Percentiles rank a stretch among this genome's conserved stretches.
These are phyloP conservation scores for Silurus meridionalis DNA, from an alignment of 2,113 vertebrate genomes.

Conservation along the genomic window DNA sequence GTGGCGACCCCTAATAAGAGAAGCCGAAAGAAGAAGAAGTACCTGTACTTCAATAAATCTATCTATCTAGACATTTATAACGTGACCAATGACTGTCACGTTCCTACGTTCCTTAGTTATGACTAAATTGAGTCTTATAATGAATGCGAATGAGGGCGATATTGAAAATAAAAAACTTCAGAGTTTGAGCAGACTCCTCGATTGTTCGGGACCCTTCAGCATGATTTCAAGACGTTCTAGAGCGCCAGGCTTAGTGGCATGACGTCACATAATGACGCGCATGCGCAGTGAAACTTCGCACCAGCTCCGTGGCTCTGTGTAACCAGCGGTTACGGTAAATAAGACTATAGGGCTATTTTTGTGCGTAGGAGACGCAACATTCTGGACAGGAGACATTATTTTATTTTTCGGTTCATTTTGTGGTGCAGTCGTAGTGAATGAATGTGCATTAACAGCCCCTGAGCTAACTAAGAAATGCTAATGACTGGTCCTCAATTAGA, in stretches of 20 bases:
- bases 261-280: constrained; percentile 43
- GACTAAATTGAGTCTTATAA: no score
- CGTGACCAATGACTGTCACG: no score
- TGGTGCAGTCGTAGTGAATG: neutral
- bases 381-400: neutral
- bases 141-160: no score
- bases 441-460: neutral
- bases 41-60: no score
- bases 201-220: no score
- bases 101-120: no score
- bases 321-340: constrained; percentile 52
- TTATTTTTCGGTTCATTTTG: neutral
- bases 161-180: no score
- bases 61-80: no score
- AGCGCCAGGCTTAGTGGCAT: neutral
- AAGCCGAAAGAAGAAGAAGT: no score
- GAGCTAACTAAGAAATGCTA: neutral
- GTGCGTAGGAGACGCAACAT: neutral
- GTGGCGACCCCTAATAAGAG: no score
- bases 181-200: no score
- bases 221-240: no score
- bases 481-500: constrained; percentile 13
- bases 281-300: constrained; percentile 51
- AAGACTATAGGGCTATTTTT: neutral
- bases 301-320: constrained; percentile 5